phyloP scores from a whole-genome alignment of 2,797 vertebrate species.

The Sebastes taczanowskii region DNA sequence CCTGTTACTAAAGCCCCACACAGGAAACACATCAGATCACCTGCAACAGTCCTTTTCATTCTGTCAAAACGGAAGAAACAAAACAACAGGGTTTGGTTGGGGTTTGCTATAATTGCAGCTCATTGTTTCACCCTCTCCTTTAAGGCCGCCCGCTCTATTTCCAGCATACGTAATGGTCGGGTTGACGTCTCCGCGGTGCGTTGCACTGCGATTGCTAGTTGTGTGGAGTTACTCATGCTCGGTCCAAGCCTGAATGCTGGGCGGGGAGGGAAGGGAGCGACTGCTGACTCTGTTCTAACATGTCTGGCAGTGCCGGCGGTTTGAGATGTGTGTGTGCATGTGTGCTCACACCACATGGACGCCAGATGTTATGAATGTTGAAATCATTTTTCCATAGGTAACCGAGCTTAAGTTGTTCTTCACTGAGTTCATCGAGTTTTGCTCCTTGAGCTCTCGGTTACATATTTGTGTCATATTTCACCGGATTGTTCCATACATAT shows the following conservation, averaged over 20 bases:
- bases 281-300: slow-evolving; percentile 77
- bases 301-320: slow-evolving; percentile 67
- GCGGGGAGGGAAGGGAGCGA: slow-evolving; percentile 66
- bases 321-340: slow-evolving; percentile 49
- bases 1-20: slow-evolving; percentile 13
- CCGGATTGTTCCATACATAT: not conserved
- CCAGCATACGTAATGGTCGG: slow-evolving; percentile 62
- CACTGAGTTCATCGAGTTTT: not conserved
- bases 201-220: slow-evolving; percentile 65
- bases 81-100: slow-evolving; percentile 40
- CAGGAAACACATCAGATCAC: slow-evolving; percentile 35
- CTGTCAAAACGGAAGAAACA: slow-evolving; percentile 31
- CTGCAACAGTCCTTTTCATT: slow-evolving; percentile 14
- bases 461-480: not conserved
- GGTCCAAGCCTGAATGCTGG: slow-evolving; percentile 64
- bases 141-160: slow-evolving; percentile 67
- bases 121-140: slow-evolving; percentile 43
- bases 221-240: slow-evolving; percentile 65
- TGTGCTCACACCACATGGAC: slow-evolving; percentile 56
- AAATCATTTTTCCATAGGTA: slow-evolving; percentile 43
- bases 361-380: slow-evolving; percentile 60
- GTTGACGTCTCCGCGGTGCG: slow-evolving; percentile 51
- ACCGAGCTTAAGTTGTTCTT: not conserved
- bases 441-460: not conserved
- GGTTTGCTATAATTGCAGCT: slow-evolving; percentile 65